These are phyloP conservation scores for Aix galericulata DNA, from an alignment of 2,113 vertebrate species.

Conservation along the genomic window DNA sequence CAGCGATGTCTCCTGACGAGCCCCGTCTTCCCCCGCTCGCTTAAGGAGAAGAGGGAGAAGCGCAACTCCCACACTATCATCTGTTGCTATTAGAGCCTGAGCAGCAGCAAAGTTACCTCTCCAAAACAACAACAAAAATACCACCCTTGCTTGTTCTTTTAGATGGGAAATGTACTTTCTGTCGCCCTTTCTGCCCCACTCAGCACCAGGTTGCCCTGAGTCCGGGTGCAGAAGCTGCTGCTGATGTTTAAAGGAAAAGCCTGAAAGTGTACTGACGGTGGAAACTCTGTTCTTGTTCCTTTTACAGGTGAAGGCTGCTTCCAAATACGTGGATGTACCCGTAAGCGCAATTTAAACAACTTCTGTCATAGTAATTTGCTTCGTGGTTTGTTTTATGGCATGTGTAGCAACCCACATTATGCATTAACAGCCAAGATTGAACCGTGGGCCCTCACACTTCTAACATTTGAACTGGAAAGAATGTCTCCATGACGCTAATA, in stretches of 20 bases:
- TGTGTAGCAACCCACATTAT: conserved; percentile 6
- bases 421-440: background rate
- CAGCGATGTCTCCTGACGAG: conserved; percentile 25
- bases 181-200: conserved; percentile 13
- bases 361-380: conserved; percentile 46
- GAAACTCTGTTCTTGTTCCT: conserved; percentile 61
- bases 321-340: conserved; percentile 99
- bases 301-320: conserved; percentile 97
- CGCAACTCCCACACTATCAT: conserved; percentile 40
- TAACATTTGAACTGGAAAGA: conserved; percentile 43
- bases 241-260: background rate
- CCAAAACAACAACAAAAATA: conserved; percentile 39
- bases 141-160: background rate
- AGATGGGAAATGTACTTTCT: conserved; percentile 15
- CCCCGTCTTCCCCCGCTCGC: background rate
- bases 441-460: background rate
- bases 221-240: conserved; percentile 9
- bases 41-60: conserved; percentile 34
- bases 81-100: conserved; percentile 65
- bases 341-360: conserved; percentile 87
- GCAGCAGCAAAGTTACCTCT: conserved; percentile 30
- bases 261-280: background rate
- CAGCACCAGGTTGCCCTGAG: background rate
- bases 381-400: conserved; percentile 31
- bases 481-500: conserved; percentile 2